Evolutionary conservation across 2,797 vertebrate species (phyloP), one percentile per base, ranked within the genome.

Genomic region (Choloepus didactylus): DNA sequence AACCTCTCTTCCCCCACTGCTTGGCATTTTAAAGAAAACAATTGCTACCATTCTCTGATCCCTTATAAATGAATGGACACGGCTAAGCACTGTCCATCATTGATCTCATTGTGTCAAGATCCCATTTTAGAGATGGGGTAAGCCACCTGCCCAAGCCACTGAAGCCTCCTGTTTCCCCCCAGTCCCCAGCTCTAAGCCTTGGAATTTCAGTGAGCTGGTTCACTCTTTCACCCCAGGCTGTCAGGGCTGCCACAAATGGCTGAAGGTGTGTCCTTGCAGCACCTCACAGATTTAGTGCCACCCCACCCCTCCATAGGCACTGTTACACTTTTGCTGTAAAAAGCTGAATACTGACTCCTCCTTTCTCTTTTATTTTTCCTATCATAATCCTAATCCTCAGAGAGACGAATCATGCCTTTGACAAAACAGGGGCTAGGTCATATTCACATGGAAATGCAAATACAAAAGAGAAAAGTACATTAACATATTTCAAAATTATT

Each of bases 341-440:
- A 85, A 73, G 38, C 38, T 81, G 62, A 85, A 82, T 56, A 41
- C 15, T 56, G 12, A 31, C 15, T 64, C 2, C 4, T 1, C 67
- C n/a, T 35, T 69, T 70, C 31, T 83, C 23, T 44, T n/a, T 79
- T 79, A 7, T 64, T 83, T 41, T 82, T 94, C 69, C 21, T 82
- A 0, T 67, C 59, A 35, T 5, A 62, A n/a, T 54, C 29, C 29
- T 77, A 31, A 44, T 91, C 59, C 4, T 46, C 21, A 25, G 46
- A 31, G 70, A 91, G 35, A n/a, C 51, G 35, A 83, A 46, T 35
- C n/a, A 35, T 77, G 14, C 62, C 41, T 44, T 12, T 72, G 56
- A 31, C 49, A 77, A 54, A 77, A 54, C 9, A 83, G 9, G 5
- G 35, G 15, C 49, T n/a, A 54, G 54, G 27, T 77, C 77, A 35